A percentile compares a stretch with the other conserved stretches of the same genome.
Evolutionary conservation across 2,113 vertebrate genomes (phyloP).

Genomic region (Ammospiza nelsoni): DNA sequence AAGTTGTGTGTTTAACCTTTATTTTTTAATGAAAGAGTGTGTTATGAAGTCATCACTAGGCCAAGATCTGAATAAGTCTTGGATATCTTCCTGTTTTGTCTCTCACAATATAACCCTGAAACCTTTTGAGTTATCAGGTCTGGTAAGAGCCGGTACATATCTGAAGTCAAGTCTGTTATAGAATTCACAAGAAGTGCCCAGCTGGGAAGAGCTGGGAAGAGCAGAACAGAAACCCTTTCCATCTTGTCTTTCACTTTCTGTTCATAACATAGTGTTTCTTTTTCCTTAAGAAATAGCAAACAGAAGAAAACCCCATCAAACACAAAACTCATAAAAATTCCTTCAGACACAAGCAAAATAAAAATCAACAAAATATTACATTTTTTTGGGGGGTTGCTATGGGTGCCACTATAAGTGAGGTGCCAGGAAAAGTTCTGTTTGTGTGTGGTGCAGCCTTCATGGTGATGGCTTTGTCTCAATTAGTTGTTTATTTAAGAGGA

Average conservation of each 20-base stretch:
- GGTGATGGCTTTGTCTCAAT: not conserved
- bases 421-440: not conserved
- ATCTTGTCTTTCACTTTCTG: not conserved
- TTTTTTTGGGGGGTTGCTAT: accelerated
- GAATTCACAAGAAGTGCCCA: not conserved
- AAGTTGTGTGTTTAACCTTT: not conserved
- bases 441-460: not conserved
- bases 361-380: not conserved
- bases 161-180: not conserved
- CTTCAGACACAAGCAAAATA: not conserved
- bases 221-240: not conserved
- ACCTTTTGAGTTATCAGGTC: not conserved
- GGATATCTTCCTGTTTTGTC: not conserved
- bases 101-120: not conserved
- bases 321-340: accelerated
- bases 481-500: not conserved
- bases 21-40: not conserved
- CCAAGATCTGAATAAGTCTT: not conserved
- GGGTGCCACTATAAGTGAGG: not conserved
- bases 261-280: not conserved
- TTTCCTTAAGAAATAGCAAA: not conserved
- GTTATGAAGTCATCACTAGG: not conserved
- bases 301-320: not conserved
- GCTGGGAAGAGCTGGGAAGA: not conserved
- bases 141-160: not conserved